Evolutionary conservation across 2,888 invertebrate genomes (phyloP), one percentile per base, ranked within the genome.

Genomic region (Carpatolechia fugitivella): DNA sequence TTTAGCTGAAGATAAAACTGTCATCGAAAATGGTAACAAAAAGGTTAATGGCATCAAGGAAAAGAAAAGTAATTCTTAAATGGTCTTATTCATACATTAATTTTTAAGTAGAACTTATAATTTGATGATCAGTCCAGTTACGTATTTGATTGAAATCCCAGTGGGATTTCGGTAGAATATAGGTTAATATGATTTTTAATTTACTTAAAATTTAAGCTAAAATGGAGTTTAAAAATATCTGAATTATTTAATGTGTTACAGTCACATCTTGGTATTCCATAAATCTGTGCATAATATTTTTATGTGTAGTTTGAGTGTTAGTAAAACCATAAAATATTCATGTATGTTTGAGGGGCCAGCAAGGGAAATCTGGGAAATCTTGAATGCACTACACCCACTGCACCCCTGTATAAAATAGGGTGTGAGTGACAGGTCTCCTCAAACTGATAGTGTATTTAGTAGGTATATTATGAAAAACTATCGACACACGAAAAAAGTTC

Each of bases 1-100:
- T 57, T 71, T 87, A 60, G 67, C 74, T 44, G 86, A 86, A 49
- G 86, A 85, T 33, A 86, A 82, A 61, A 78, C 81, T 7, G 75
- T 84, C 1, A 75, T 83, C 49, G 83, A 83, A 72, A 89, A 87
- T 59, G 85, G 84, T 13, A 44, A 44, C 18, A 52, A 60, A 11
- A 53, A 60, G 54, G 61, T 75, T 3, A 85, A 82, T 60, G 83
- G 80, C 8, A 44, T 52, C 7, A 52, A 49, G 18, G 36, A 41
- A 30, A 29, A 7, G 13, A 13, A 44, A 7, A 44, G 20, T 29
- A 29, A 29, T 13, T 29, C 29, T 29, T 29, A 44, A 29, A n/a
- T 29, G 10, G 29, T 29, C 20, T 13, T n/a, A 29, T 51, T 30
- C 11, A 10, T 51, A n/a, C 38, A 60, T 52, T 24, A 24, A 4